Conservation (phyloP, 2,888 invertebrate species). For the Quadriops clusia region DNA sequence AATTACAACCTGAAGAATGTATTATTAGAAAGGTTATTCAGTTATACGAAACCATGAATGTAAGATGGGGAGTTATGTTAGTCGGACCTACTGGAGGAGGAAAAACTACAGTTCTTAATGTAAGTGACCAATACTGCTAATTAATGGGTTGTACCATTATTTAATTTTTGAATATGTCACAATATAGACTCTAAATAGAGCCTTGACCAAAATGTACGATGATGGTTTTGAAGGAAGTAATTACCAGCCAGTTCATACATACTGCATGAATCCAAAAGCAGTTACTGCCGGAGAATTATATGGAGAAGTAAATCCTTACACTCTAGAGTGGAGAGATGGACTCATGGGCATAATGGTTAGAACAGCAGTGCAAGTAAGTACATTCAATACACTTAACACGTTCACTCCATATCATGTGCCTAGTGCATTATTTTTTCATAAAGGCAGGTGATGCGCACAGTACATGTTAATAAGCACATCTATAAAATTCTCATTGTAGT, state of each 20-base stretch:
- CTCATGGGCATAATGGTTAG: slow-evolving; percentile 60
- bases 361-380: slow-evolving; percentile 43
- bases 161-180: slow-evolving; percentile 8
- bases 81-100: slow-evolving; percentile 86
- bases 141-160: too few species aligned
- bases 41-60: slow-evolving; percentile 81
- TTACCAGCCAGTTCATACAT: slow-evolving; percentile 63
- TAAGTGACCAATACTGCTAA: too few species aligned
- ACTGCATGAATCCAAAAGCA: slow-evolving; percentile 80
- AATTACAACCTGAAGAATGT: slow-evolving; percentile 53
- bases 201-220: slow-evolving; percentile 53
- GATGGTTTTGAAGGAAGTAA: slow-evolving; percentile 47
- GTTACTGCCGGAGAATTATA: slow-evolving; percentile 79
- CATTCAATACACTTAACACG: slow-evolving; percentile 1
- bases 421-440: too few species aligned
- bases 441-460: too few species aligned
- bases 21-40: slow-evolving; percentile 71
- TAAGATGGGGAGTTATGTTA: slow-evolving; percentile 85
- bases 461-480: too few species aligned
- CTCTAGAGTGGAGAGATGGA: slow-evolving; percentile 86
- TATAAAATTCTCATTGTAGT: slow-evolving; percentile 26
- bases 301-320: slow-evolving; percentile 71
- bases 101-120: slow-evolving; percentile 64
- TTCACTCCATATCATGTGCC: too few species aligned
- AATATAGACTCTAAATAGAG: slow-evolving; percentile 54